Percentiles rank a stretch among this genome's conserved stretches.
phyloP scores from a whole-genome alignment of 2,888 invertebrate genomes.

The Sisyra nigra region DNA sequence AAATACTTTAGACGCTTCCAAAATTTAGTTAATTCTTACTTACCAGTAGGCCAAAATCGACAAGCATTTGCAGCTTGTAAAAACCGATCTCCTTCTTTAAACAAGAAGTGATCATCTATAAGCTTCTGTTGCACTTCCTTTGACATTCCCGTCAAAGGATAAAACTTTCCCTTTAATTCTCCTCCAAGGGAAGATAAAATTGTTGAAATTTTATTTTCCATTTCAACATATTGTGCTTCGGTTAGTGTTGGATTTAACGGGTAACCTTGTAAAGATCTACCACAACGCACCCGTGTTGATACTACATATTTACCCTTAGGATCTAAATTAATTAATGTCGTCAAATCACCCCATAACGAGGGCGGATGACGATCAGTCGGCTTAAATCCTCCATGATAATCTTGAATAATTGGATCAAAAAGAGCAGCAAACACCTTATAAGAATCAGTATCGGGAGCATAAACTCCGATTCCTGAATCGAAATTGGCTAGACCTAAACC shows the following conservation, averaged over 20 bases:
- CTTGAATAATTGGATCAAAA: slow-evolving; percentile 96
- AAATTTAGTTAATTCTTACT: too few species aligned
- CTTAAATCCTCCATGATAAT: slow-evolving; percentile 92
- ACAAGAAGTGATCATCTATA: slow-evolving; percentile 95
- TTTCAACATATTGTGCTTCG: slow-evolving; percentile 93
- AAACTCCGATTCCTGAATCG: slow-evolving; percentile 93
- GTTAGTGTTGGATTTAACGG: slow-evolving; percentile 96
- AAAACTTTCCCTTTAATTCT: slow-evolving; percentile 90
- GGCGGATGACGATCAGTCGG: slow-evolving; percentile 87
- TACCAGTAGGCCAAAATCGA: slow-evolving; percentile 85
- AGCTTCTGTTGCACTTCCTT: slow-evolving; percentile 91
- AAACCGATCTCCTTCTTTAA: slow-evolving; percentile 92
- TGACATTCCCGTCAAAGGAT: slow-evolving; percentile 89
- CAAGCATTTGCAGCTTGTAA: slow-evolving; percentile 88
- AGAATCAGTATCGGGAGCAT: slow-evolving; percentile 92
- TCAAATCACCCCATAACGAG: slow-evolving; percentile 87
- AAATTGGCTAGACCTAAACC: slow-evolving; percentile 76
- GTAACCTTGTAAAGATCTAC: slow-evolving; percentile 87
- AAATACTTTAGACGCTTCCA: too few species aligned
- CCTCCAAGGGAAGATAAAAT: slow-evolving; percentile 71
- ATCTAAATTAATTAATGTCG: slow-evolving; percentile 81
- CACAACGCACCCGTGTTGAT: slow-evolving; percentile 92
- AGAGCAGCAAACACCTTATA: slow-evolving; percentile 84
- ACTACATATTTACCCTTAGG: slow-evolving; percentile 82
- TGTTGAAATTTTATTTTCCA: slow-evolving; percentile 78